Percentiles rank a stretch among this genome's conserved stretches.
phyloP scores from a whole-genome alignment of 2,888 invertebrate genomes.

The Diplolepis rosae region DNA sequence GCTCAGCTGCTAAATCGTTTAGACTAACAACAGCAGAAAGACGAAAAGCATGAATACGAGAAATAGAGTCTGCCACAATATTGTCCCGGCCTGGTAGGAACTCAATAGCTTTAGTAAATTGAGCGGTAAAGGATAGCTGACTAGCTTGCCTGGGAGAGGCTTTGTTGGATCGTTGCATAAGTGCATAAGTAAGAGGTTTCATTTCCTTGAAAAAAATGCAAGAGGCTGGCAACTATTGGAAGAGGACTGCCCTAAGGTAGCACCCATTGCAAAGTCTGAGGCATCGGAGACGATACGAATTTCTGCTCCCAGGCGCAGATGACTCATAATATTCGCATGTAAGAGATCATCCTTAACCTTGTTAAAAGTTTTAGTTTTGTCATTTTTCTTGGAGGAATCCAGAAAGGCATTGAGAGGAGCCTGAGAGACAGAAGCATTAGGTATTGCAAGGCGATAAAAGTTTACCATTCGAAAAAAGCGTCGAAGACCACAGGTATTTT shows the following conservation, averaged over 20 bases:
- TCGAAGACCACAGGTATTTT: constrained; percentile 34
- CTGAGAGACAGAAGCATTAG: constrained; percentile 42
- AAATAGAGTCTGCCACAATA: neutral
- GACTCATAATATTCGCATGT: too few species aligned
- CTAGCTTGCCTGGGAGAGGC: neutral
- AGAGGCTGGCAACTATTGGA: neutral
- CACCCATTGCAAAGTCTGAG: neutral
- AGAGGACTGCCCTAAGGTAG: neutral
- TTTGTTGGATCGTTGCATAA: neutral
- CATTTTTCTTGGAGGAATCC: too few species aligned
- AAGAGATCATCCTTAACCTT: too few species aligned
- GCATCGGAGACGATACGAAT: neutral
- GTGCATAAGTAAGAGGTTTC: neutral
- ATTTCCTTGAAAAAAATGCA: neutral
- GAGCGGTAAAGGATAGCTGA: neutral
- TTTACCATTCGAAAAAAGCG: constrained; percentile 28
- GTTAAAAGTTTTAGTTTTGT: too few species aligned
- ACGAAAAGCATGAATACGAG: neutral
- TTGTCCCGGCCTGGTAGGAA: neutral
- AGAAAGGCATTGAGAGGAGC: constrained; percentile 32
- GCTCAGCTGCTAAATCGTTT: neutral
- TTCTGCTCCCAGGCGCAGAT: too few species aligned
- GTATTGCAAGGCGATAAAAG: constrained; percentile 20
- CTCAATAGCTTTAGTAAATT: neutral
- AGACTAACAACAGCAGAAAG: neutral